Conservation (phyloP, 2,888 invertebrate species). For the Crematogaster levior region DNA sequence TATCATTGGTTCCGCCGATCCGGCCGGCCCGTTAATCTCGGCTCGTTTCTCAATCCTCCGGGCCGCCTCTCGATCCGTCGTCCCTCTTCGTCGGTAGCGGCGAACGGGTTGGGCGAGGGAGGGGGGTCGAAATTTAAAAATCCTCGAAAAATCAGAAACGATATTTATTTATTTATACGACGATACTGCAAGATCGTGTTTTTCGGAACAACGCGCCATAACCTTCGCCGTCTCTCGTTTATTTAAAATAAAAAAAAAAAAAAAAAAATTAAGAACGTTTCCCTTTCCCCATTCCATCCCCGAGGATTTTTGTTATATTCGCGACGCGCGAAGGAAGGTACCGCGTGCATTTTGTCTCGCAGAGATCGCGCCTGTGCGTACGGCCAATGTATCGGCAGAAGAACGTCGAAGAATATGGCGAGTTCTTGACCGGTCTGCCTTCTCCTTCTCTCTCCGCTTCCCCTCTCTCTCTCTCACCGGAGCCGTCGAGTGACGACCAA, state of each 20-base stretch:
- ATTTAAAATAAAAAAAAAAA: not conserved
- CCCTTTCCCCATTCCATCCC: not conserved
- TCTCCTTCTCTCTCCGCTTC: conserved; percentile 64
- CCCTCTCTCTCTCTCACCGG: conserved; percentile 50
- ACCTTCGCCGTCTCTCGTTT: not conserved
- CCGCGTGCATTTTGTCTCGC: conserved; percentile 13
- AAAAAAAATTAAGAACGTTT: not conserved
- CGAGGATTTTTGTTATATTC: not conserved
- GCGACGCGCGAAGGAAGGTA: not conserved
- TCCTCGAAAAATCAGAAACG: not conserved
- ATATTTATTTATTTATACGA: not conserved
- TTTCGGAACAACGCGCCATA: not conserved
- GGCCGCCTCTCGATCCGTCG: not conserved
- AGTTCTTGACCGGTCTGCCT: conserved; percentile 74
- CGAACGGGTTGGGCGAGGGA: not conserved
- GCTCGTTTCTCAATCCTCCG: conserved; percentile 7
- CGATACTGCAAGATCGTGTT: not conserved
- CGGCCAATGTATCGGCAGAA: conserved; percentile 53
- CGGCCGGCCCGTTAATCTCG: conserved; percentile 19
- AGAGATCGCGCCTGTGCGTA: conserved; percentile 29
- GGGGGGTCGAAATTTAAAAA: not conserved
- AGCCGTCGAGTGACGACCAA: conserved; percentile 78
- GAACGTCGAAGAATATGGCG: conserved; percentile 75
- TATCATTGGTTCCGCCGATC: conserved; percentile 34
- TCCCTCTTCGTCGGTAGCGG: too few relatives aligned